A percentile compares a stretch with the other conserved stretches of the same genome.
Conservation (phyloP, 2,888 invertebrate species). For the Andrena camellia region DNA sequence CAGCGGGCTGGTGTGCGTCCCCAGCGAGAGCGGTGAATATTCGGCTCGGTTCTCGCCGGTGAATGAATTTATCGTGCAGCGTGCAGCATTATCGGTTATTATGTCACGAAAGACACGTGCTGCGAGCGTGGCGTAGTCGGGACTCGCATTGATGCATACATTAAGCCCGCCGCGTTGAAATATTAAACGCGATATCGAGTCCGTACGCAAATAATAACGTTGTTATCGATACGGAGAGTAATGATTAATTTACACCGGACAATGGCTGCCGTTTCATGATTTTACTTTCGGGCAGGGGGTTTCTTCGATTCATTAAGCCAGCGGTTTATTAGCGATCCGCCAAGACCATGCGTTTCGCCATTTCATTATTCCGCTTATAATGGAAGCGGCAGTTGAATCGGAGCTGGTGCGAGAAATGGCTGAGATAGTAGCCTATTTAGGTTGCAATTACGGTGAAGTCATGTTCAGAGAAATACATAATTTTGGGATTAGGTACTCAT, state of each 20-base stretch:
- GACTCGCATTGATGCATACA: constrained; percentile 31
- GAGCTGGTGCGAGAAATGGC: neutral
- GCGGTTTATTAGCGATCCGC: neutral
- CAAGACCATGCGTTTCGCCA: neutral
- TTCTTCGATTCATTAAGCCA: neutral
- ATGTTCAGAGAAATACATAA: neutral
- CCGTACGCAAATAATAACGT: constrained; percentile 36
- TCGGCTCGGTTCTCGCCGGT: constrained; percentile 42
- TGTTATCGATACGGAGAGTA: constrained; percentile 17
- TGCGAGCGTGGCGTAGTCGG: constrained; percentile 23
- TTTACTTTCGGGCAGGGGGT: neutral
- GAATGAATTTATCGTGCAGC: constrained; percentile 57
- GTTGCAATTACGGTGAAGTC: neutral
- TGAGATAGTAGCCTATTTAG: neutral
- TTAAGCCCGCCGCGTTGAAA: constrained; percentile 42
- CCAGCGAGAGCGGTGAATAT: constrained; percentile 30
- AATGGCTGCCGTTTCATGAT: neutral
- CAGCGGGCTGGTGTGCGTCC: neutral
- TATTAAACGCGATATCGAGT: constrained; percentile 52
- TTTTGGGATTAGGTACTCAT: neutral
- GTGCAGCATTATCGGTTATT: constrained; percentile 60
- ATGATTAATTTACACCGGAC: constrained; percentile 36
- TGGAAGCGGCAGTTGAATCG: neutral
- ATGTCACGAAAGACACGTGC: constrained; percentile 55
- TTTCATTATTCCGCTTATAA: neutral